phyloP scores from a whole-genome alignment of 2,797 vertebrate genomes.

The Dromococcyx pavoninus region DNA sequence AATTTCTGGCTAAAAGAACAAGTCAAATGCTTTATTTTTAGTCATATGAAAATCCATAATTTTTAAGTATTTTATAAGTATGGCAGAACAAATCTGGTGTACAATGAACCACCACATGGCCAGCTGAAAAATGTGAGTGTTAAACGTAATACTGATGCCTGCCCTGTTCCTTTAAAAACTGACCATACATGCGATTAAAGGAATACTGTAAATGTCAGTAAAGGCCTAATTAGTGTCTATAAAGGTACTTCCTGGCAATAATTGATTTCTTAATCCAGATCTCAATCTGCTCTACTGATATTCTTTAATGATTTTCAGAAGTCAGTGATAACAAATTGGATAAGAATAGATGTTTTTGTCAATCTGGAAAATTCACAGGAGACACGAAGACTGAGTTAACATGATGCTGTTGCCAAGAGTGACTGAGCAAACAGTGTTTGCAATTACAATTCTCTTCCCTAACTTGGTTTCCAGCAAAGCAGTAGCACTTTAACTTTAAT shows the following conservation, averaged over 20 bases:
- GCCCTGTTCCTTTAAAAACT: slow-evolving; percentile 41
- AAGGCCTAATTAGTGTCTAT: slow-evolving; percentile 38
- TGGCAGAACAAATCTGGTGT: too few species aligned
- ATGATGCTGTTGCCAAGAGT: slow-evolving; percentile 42
- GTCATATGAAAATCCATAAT: background rate
- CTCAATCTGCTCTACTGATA: slow-evolving; percentile 42
- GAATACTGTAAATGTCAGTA: slow-evolving; percentile 44
- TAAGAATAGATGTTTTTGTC: slow-evolving; percentile 58
- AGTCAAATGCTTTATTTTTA: background rate
- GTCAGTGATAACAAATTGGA: slow-evolving; percentile 55
- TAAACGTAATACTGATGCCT: background rate
- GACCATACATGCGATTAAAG: background rate
- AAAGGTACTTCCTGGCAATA: slow-evolving; percentile 52
- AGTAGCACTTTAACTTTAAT: slow-evolving; percentile 55
- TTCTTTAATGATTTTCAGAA: slow-evolving; percentile 65
- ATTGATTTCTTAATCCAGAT: slow-evolving; percentile 56
- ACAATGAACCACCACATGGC: background rate
- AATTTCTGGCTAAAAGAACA: background rate
- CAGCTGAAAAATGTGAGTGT: background rate
- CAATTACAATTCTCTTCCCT: slow-evolving; percentile 57
- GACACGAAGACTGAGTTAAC: slow-evolving; percentile 47
- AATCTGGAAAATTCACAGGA: slow-evolving; percentile 15
- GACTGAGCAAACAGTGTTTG: slow-evolving; percentile 45
- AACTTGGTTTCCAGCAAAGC: slow-evolving; percentile 39
- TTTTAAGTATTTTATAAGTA: background rate